A percentile compares a stretch with the other conserved stretches of the same genome.
phyloP scores from a whole-genome alignment of 2,113 vertebrate genomes.

The Brachyhypopomus gauderio region DNA sequence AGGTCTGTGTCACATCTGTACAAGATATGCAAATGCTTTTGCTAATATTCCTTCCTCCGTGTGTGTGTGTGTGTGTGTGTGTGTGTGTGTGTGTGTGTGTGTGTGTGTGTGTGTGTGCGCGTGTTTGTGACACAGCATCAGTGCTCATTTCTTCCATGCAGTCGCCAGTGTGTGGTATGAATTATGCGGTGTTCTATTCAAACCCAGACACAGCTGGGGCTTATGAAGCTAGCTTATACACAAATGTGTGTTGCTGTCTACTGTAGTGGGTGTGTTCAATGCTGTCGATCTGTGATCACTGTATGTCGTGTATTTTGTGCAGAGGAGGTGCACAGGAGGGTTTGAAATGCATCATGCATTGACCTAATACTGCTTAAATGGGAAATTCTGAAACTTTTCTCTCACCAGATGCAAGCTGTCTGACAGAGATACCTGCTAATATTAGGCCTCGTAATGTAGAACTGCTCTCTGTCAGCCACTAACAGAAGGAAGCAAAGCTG shows the following conservation, averaged over 20 bases:
- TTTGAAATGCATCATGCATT: conserved; percentile 66
- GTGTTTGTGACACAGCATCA: background rate
- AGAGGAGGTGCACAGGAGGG: conserved; percentile 55
- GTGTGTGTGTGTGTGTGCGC: background rate
- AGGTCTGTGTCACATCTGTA: conserved; percentile 72
- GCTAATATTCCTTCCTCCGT: conserved; percentile 35
- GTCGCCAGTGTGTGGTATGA: conserved; percentile 35
- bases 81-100: background rate
- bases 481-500: background rate
- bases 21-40: conserved; percentile 74
- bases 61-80: background rate
- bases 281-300: background rate
- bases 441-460: conserved; percentile 44
- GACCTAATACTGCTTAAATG: conserved; percentile 70
- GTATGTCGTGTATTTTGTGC: conserved; percentile 67
- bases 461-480: conserved; percentile 7
- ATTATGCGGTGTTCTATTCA: background rate
- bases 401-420: conserved; percentile 58
- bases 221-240: conserved; percentile 21
- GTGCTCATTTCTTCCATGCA: conserved; percentile 1
- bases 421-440: conserved; percentile 71
- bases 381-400: conserved; percentile 43
- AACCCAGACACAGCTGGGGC: conserved; percentile 39
- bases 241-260: conserved; percentile 1
- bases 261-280: background rate